Evolutionary conservation across 2,888 invertebrate species (phyloP), one percentile per base, ranked within the genome.

Genomic region (Yponomeuta malinellus): DNA sequence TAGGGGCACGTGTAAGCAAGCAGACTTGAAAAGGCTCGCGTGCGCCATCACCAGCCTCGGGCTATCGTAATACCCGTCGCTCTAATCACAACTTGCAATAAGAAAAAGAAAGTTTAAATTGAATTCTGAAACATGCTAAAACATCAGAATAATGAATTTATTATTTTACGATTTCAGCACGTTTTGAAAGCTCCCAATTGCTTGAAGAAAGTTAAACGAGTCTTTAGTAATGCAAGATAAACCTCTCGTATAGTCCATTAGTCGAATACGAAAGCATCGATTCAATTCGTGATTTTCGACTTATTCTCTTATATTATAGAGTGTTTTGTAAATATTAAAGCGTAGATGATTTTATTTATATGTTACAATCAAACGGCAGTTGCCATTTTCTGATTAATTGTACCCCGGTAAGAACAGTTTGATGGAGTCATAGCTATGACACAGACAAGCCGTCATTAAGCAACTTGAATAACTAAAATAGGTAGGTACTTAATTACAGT

Each of bases 21-120:
- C 71, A 65, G 73, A 74, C 74, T 73, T 72, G 73, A 75, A 75
- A 74, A 71, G 74, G 74, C 73, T 73, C 73, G 71, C 66, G 48
- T 9, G 64, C 69, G 70, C 64, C 52, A 15, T 15, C 52, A 15
- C 52, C 52, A 59, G 70, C 71, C 63, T 68, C 65, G 59, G 72
- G 72, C 72, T 29, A 71, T 63, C 65, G 23, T 23, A n/a, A 64
- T 43, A 72, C 72, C 71, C 72, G 72, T 48, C 67, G 70, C 71
- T 73, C 73, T 43, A 43, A 74, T 74, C 71, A 74, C 69, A 70
- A 71, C 70, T 72, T 72, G 68, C 72, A 71, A n/a, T 59, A 69
- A 69, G 63, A 69, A 67, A 71, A 64, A 37, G 1, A 59, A 59
- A 2, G 6, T 12, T 15, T 59, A 59, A 59, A 59, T 59, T 15